phyloP scores from a whole-genome alignment of 1,140 invertebrate genomes.

The Paraescarpia echinospica region DNA sequence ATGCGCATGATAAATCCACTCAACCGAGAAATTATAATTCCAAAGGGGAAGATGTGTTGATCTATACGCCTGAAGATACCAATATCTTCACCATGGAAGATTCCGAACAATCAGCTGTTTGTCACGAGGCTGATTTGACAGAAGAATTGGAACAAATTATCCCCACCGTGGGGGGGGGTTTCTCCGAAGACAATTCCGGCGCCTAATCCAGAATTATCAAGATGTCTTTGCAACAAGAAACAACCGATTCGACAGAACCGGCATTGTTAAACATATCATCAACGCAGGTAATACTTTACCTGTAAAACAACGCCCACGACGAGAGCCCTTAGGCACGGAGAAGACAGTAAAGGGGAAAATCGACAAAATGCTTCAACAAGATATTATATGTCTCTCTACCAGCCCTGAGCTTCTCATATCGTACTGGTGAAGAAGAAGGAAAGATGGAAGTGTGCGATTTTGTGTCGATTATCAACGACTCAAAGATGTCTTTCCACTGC shows the following conservation, averaged over 20 bases:
- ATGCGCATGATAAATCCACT: too few species aligned
- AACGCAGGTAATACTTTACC: slow-evolving; percentile 25
- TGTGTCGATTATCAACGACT: not conserved
- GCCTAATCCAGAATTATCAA: not conserved
- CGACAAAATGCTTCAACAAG: slow-evolving; percentile 13
- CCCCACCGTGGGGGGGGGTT: too few species aligned
- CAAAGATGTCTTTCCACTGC: slow-evolving; percentile 40
- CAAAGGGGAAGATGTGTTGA: too few species aligned
- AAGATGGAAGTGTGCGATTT: slow-evolving; percentile 31
- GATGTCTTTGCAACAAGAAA: slow-evolving; percentile 26
- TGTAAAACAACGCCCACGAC: slow-evolving; percentile 23
- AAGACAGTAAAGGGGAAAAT: slow-evolving; percentile 20
- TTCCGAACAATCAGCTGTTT: not conserved
- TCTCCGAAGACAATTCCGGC: not conserved
- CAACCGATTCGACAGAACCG: slow-evolving; percentile 26
- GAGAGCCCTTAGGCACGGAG: slow-evolving; percentile 12
- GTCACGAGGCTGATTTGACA: not conserved
- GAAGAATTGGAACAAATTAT: not conserved
- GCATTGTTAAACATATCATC: slow-evolving; percentile 28
- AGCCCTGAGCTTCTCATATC: slow-evolving; percentile 43
- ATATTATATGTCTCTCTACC: slow-evolving; percentile 28
- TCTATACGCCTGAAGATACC: not conserved
- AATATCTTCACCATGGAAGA: not conserved
- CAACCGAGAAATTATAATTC: too few species aligned
- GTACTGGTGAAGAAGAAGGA: slow-evolving; percentile 46